Percentiles rank a stretch among this genome's conserved stretches.
These are phyloP conservation scores for Xanthia icteritia DNA, from an alignment of 2,888 invertebrate genomes.

Conservation along the genomic window DNA sequence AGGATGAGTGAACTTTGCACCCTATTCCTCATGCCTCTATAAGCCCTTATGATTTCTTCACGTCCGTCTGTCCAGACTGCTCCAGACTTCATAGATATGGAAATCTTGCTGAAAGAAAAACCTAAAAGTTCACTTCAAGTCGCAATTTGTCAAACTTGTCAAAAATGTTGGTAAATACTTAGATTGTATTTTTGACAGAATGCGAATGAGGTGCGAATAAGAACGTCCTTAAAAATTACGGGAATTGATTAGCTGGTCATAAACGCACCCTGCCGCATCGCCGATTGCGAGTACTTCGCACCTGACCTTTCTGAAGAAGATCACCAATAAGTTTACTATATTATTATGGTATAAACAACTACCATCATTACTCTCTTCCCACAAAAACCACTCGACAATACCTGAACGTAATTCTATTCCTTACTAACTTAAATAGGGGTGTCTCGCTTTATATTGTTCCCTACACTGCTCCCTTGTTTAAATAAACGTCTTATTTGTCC, in stretches of 20 bases:
- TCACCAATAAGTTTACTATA: background rate
- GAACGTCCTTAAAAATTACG: too few relatives aligned
- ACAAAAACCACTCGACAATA: conserved; percentile 27
- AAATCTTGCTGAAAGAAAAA: background rate
- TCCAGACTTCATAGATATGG: background rate
- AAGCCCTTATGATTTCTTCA: background rate
- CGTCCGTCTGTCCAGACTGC: background rate
- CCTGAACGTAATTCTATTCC: conserved; percentile 57
- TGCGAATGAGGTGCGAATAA: too few relatives aligned
- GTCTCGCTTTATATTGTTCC: conserved; percentile 46
- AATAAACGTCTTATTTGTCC: conserved; percentile 69
- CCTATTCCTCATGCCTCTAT: too few relatives aligned
- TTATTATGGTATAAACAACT: background rate
- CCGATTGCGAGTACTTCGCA: background rate
- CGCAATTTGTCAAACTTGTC: too few relatives aligned
- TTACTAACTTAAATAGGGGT: conserved; percentile 37
- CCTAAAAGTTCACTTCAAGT: background rate
- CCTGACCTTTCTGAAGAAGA: background rate
- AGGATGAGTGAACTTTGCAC: too few relatives aligned
- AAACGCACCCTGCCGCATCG: too few relatives aligned
- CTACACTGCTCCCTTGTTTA: conserved; percentile 56
- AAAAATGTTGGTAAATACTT: too few relatives aligned
- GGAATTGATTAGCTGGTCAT: too few relatives aligned
- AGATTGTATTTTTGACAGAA: too few relatives aligned
- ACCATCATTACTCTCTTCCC: background rate